These are phyloP conservation scores for Pagrus major DNA, from an alignment of 2,113 vertebrate genomes.

Conservation along the genomic window DNA sequence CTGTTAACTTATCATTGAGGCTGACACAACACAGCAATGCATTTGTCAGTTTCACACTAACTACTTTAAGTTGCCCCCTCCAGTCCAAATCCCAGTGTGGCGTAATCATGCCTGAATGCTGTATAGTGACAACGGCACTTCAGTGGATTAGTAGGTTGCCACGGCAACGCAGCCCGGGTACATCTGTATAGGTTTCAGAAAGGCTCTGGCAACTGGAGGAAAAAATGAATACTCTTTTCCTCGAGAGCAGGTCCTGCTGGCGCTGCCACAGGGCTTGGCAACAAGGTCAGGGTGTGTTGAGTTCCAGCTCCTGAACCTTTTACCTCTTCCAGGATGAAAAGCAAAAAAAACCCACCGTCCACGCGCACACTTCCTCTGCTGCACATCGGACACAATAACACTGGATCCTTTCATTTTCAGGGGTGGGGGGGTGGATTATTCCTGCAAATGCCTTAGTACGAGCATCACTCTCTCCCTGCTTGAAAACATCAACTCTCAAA, in stretches of 20 bases:
- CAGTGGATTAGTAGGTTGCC: conserved; percentile 81
- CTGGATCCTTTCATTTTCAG: conserved; percentile 49
- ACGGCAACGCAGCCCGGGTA: conserved; percentile 71
- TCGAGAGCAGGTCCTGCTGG: conserved; percentile 50
- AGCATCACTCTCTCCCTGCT: conserved; percentile 62
- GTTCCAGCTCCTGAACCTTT: conserved; percentile 7
- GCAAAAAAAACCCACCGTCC: not conserved
- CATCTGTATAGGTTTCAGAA: conserved; percentile 80
- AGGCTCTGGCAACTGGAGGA: conserved; percentile 25
- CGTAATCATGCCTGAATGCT: conserved; percentile 72
- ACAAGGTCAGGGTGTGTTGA: conserved; percentile 18
- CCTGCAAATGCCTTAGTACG: conserved; percentile 56
- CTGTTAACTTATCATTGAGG: conserved; percentile 26
- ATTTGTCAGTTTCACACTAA: conserved; percentile 57
- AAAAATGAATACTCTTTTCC: conserved; percentile 64
- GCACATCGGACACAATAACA: conserved; percentile 51
- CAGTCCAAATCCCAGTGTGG: conserved; percentile 73
- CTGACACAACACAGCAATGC: conserved; percentile 48
- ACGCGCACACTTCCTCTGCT: not conserved
- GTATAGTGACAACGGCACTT: conserved; percentile 73
- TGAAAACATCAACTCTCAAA: conserved; percentile 76
- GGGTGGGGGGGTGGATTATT: conserved; percentile 64
- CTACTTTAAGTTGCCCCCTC: conserved; percentile 65
- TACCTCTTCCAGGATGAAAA: conserved; percentile 12
- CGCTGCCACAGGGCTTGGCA: conserved; percentile 5